Evolutionary conservation across 1,140 invertebrate species (phyloP), one percentile per base, ranked within the genome.

Genomic region (Aradophagus sp.): DNA sequence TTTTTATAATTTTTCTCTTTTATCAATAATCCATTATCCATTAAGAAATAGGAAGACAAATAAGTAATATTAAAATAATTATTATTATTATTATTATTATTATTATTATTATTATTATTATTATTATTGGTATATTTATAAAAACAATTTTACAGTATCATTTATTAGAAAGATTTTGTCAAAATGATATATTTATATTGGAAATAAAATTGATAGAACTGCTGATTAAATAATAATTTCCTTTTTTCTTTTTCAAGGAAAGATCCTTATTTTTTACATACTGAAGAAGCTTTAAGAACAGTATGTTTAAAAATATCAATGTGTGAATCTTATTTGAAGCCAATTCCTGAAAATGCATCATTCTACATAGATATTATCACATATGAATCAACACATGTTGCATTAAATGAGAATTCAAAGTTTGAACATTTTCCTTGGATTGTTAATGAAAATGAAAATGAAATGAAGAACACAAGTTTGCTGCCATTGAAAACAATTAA

Each of bases 191-290:
- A n/a, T n/a, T n/a, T n/a, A n/a, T n/a, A n/a, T n/a, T n/a, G n/a
- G n/a, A n/a, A n/a, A n/a, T n/a, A n/a, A n/a, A n/a, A n/a, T n/a
- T n/a, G n/a, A n/a, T n/a, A n/a, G n/a, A n/a, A n/a, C n/a, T n/a
- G n/a, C n/a, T n/a, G n/a, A n/a, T n/a, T n/a, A n/a, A n/a, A n/a
- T n/a, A n/a, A n/a, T n/a, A 23, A 5, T 8, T 23, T 23, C 29
- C 5, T 31, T 11, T 7, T 32, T 45, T 17, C 23, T 6, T 48
- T 16, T 56, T 52, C 10, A 26, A 85, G 83, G 38, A 66, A 65
- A 32, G 89, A 90, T 79, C 86, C 89, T 2, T 90, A 89, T 80
- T 87, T 89, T 59, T 77, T 89, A 3, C 86, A 88, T 74, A 84
- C 84, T 8, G 89, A 90, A 77, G 87, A 89, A 76, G 87, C 85